These are phyloP conservation scores for Coenonympha glycerion DNA, from an alignment of 2,888 invertebrate genomes.

Conservation along the genomic window DNA sequence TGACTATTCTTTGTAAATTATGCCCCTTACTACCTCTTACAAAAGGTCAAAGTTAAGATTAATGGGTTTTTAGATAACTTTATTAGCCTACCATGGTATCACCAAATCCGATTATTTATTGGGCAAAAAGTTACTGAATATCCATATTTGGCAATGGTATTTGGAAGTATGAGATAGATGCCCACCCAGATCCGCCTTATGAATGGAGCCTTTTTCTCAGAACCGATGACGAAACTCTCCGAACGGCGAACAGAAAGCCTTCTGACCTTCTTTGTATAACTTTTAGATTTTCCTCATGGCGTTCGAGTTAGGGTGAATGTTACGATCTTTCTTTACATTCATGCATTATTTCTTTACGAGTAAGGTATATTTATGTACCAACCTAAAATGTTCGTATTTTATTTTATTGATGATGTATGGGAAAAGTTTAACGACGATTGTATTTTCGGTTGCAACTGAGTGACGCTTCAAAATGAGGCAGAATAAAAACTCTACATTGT, in stretches of 20 bases:
- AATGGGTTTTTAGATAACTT: not conserved
- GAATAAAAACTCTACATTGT: too few relatives aligned
- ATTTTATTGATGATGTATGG: too few relatives aligned
- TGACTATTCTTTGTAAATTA: not conserved
- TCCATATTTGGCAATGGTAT: constrained; percentile 24
- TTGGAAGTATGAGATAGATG: constrained; percentile 18
- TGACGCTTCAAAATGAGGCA: too few relatives aligned
- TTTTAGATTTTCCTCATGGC: constrained; percentile 18
- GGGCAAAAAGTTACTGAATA: constrained; percentile 15
- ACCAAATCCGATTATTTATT: constrained; percentile 18
- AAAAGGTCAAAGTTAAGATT: not conserved
- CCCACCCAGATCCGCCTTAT: constrained; percentile 46
- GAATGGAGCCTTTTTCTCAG: constrained; percentile 45
- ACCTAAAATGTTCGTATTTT: too few relatives aligned
- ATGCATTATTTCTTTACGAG: not conserved
- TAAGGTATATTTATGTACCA: too few relatives aligned
- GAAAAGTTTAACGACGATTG: too few relatives aligned
- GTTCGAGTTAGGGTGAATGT: not conserved
- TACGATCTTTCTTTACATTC: not conserved
- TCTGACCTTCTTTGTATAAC: constrained; percentile 20
- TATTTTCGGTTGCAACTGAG: too few relatives aligned
- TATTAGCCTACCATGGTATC: not conserved
- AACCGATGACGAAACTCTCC: constrained; percentile 38
- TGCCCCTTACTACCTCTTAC: not conserved
- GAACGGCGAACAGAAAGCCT: constrained; percentile 26